A percentile compares a stretch with the other conserved stretches of the same genome.
Conservation (phyloP, 2,797 vertebrate genomes). For the Silurus aristotelis region DNA sequence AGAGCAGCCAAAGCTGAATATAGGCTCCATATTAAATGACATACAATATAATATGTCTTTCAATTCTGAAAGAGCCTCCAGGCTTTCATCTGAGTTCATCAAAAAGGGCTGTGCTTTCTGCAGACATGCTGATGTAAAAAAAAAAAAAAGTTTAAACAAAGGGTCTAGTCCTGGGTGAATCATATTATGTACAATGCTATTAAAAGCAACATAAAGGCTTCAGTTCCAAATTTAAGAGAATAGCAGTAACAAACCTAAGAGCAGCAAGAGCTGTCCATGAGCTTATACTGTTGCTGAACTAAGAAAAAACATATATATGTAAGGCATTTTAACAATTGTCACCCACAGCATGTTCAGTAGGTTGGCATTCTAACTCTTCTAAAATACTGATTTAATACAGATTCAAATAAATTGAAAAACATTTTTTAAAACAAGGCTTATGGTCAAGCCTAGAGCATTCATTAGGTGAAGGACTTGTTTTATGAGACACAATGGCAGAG, state of each 20-base stretch:
- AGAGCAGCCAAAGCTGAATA: constrained; percentile 50
- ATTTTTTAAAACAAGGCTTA: constrained; percentile 8
- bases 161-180: too few relatives aligned
- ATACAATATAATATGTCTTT: constrained; percentile 1
- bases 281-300: not conserved
- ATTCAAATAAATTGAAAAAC: not conserved
- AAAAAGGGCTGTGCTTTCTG: not conserved
- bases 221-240: not conserved
- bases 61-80: not conserved
- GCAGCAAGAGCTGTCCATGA: not conserved
- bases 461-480: constrained; percentile 23
- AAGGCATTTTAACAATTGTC: not conserved
- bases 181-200: not conserved
- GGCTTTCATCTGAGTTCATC: not conserved
- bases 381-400: constrained; percentile 7
- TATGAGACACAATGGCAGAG: constrained; percentile 38
- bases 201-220: not conserved
- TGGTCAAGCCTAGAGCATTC: constrained; percentile 12
- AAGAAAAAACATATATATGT: not conserved
- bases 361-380: not conserved
- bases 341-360: constrained; percentile 1
- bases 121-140: not conserved
- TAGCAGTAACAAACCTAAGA: not conserved
- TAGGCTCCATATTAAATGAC: constrained; percentile 42
- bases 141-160: not conserved